Percentiles rank a stretch among this genome's conserved stretches.
These are phyloP conservation scores for Smithornis capensis DNA, from an alignment of 2,113 vertebrate genomes.

Conservation along the genomic window DNA sequence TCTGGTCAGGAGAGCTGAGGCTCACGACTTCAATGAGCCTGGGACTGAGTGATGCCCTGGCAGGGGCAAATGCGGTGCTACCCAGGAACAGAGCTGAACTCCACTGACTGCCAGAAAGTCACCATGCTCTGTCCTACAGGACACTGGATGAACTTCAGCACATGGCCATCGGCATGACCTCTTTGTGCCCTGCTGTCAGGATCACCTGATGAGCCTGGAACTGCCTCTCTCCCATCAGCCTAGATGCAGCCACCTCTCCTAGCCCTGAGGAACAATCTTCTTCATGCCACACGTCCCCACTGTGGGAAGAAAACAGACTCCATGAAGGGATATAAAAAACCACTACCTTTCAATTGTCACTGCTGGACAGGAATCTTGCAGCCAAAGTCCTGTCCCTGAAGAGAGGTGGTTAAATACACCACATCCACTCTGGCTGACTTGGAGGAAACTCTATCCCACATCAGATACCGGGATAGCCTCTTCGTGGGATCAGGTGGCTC, in stretches of 20 bases:
- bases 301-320: not conserved
- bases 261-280: not conserved
- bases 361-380: not conserved
- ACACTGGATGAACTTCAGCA: not conserved
- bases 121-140: not conserved
- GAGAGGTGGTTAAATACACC: not conserved
- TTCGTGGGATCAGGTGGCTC: not conserved
- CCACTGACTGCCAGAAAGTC: not conserved
- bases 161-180: not conserved
- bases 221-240: not conserved
- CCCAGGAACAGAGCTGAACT: not conserved
- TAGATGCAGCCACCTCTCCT: not conserved
- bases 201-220: not conserved
- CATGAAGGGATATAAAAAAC: not conserved
- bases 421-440: not conserved
- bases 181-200: not conserved
- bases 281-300: accelerated
- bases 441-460: not conserved
- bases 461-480: not conserved
- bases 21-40: not conserved
- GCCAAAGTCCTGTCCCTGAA: not conserved
- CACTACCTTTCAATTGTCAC: not conserved
- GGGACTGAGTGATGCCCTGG: not conserved
- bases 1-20: not conserved
- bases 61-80: not conserved